Evolutionary conservation across 2,888 invertebrate species (phyloP).

Genomic region (Ecliptopera silaceata): DNA sequence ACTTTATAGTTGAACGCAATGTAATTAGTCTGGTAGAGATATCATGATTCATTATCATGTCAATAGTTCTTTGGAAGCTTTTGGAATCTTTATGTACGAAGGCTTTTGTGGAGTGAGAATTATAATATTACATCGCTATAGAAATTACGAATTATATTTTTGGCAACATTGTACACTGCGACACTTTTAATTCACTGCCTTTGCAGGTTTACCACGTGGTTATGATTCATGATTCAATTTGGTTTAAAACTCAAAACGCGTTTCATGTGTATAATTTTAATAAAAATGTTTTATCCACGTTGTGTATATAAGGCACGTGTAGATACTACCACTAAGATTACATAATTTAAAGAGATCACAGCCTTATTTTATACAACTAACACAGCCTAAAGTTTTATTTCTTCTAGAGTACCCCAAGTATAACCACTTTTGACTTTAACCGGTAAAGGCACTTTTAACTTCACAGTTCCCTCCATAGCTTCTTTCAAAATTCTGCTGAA

Average conservation of each 20-base stretch:
- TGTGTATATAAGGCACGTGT: neutral
- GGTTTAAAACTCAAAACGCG: constrained; percentile 3
- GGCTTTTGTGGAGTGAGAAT: neutral
- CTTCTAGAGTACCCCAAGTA: constrained; percentile 87
- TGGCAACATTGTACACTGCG: constrained; percentile 37
- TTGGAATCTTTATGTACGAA: neutral
- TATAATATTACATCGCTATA: neutral
- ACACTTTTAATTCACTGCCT: constrained; percentile 27
- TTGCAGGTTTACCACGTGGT: neutral
- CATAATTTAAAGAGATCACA: constrained; percentile 11
- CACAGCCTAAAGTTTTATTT: constrained; percentile 47
- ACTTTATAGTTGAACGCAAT: constrained; percentile 18
- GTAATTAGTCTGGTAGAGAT: constrained; percentile 21
- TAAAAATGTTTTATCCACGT: neutral
- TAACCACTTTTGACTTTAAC: constrained; percentile 93
- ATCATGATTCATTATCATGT: neutral
- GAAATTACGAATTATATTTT: constrained; percentile 16
- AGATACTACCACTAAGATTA: neutral
- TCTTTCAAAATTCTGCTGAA: constrained; percentile 86
- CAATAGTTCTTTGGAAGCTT: neutral
- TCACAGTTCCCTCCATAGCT: constrained; percentile 91
- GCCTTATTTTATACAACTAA: neutral
- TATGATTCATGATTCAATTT: too few relatives aligned
- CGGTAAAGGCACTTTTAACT: constrained; percentile 90
- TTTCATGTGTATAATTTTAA: neutral